phyloP scores from a whole-genome alignment of 1,140 invertebrate species.

The Rhyzopertha dominica region DNA sequence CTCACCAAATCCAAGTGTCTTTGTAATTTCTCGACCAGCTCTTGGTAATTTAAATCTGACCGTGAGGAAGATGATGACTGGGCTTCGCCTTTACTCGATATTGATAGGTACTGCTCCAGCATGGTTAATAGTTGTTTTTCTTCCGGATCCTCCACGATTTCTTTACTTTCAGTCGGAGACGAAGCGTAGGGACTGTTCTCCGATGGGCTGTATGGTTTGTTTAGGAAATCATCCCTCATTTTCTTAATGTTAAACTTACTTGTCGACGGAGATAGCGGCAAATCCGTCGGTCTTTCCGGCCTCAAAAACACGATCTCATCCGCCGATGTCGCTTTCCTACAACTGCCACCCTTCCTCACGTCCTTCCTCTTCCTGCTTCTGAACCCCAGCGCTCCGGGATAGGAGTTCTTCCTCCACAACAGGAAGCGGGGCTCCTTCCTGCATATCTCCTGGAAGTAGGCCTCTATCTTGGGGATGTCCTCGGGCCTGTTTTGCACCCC shows the following conservation, averaged over 20 bases:
- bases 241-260: conserved; percentile 63
- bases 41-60: conserved; percentile 54
- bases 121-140: conserved; percentile 57
- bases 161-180: conserved; percentile 7
- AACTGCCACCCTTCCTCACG: conserved; percentile 59
- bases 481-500: conserved; percentile 62
- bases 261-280: conserved; percentile 50
- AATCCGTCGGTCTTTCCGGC: conserved; percentile 46
- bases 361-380: conserved; percentile 52
- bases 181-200: conserved; percentile 25
- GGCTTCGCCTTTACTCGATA: conserved; percentile 45
- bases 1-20: conserved; percentile 54
- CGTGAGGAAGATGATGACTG: conserved; percentile 31
- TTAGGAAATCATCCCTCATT: conserved; percentile 60
- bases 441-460: conserved; percentile 79
- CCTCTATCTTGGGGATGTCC: conserved; percentile 72
- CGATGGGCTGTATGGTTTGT: conserved; percentile 39
- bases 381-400: conserved; percentile 61
- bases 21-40: conserved; percentile 59
- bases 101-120: conserved; percentile 59
- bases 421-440: conserved; percentile 70
- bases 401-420: conserved; percentile 74
- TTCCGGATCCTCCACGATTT: conserved; percentile 48
- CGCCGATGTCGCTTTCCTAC: conserved; percentile 57
- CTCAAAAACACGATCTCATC: conserved; percentile 52